Base-by-base conservation (phyloP, 2,797 vertebrate species). In the Falco concolor region DNA sequence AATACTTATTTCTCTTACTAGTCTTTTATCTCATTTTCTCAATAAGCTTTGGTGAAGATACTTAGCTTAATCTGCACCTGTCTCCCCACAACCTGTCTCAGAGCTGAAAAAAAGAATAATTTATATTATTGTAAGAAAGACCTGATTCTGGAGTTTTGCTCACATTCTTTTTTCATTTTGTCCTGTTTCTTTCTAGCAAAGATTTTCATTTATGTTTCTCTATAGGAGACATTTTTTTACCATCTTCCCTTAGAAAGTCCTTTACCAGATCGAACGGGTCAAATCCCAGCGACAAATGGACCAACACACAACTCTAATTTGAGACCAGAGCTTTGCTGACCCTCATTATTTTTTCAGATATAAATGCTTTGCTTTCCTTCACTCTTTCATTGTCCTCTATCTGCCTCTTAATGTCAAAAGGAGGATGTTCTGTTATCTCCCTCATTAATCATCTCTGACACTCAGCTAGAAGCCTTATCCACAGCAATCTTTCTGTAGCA, bases 401-500 rank as follows among this genome's bases (percentile, higher is more conserved):
- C 69, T 93, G 86, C 28, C 64, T 79, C 57, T 81, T 74, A 70
- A 84, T 73, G 85, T 95, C 78, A 82, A 82, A 91, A 96, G 42
- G 83, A 87, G 86, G 76, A 95, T 96, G 57, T 87, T 87, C 84
- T 90, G 70, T 94, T 95, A 93, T 92, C 95, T 96, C 32, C 78
- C 61, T 87, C 87, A 92, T 97, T 97, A 96, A 92, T 95, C 94
- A 90, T 82, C 60, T 83, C 89, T 90, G 89, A 91, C 54, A 42
- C 77, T 90, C 91, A 76, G 70, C 70, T 44, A 83, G 89, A 83
- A 90, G 52, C n/a, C 42, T 93, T 93, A 96, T 89, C 90, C 73
- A 76, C 50, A 53, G 75, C 77, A 78, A 90, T 95, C 92, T 93
- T 87, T 69, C 59, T 59, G 59, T 21, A 75, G 40, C 42, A 34